Evolutionary conservation across 2,113 vertebrate genomes (phyloP), one percentile per base, ranked within the genome.

Genomic region (Laticauda colubrina): DNA sequence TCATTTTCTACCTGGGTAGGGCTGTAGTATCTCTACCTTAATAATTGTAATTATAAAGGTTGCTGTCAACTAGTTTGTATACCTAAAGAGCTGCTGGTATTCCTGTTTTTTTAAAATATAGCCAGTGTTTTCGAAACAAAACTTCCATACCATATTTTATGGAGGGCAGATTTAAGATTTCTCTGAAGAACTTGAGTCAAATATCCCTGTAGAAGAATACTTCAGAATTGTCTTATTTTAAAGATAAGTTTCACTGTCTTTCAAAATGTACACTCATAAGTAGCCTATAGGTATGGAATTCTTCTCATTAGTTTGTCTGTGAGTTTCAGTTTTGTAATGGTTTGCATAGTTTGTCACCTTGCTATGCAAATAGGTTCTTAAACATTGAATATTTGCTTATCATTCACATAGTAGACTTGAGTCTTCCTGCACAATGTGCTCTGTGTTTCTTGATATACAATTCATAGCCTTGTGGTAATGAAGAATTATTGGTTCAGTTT

Each of bases 381-480:
- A 8, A 81, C 75, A 26, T 34, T 51, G 53, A 39, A 1, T 2
- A 39, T 87, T 0, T 23, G 8, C 23, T 91, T 57, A 85, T 75
- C 81, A 6, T 93, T 69, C 87, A 85, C 34, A 94, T 88, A 93
- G 57, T 34, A 20, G 69, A 92, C 93, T 95, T 57, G 92, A 94
- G 6, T 69, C 69, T 91, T 96, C 0, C 81, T 9, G 10, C 15
- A 9, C 88, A 4, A 0, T 92, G 93, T 54, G 7, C 14, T 91
- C 57, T 6, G 48, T 93, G n/a, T 75, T 14, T 89, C 94, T 75
- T 91, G 91, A 61, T 95, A 95, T 45, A 2, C 89, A 89, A 92
- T 95, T 95, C 93, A 26, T 94, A 59, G 86, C 94, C 92, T 86
- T 95, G 14, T 59, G 90, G 94, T 91, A 53, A 90, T 90, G 94